Conservation (phyloP, 2,888 invertebrate species). For the Luperina testacea region DNA sequence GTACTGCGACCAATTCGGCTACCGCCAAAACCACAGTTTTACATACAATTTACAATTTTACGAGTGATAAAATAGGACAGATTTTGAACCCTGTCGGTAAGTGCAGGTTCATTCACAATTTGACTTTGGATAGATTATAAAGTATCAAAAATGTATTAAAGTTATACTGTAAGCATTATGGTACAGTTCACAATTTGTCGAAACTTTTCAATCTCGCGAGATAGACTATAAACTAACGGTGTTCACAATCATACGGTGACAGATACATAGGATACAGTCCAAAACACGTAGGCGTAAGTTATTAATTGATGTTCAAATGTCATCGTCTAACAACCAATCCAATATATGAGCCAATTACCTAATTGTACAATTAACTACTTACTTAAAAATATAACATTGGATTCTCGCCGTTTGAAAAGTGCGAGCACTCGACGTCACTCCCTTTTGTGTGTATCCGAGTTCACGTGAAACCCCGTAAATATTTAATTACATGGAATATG, state of each 20-base stretch:
- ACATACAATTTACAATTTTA: too few species aligned
- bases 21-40: too few species aligned
- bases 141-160: too few species aligned
- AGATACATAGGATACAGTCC: background rate
- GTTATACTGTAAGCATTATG: too few species aligned
- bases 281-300: conserved; percentile 29
- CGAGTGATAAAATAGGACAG: too few species aligned
- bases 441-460: conserved; percentile 9
- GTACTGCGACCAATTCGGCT: too few species aligned
- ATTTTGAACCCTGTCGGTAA: too few species aligned
- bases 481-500: conserved; percentile 40
- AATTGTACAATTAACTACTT: conserved; percentile 23
- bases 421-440: background rate
- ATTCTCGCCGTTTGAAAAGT: background rate
- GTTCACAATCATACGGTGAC: background rate
- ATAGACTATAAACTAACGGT: background rate
- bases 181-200: background rate
- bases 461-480: conserved; percentile 22
- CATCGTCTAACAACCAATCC: conserved; percentile 15
- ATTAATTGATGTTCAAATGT: conserved; percentile 27
- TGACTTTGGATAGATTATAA: too few species aligned
- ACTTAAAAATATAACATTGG: conserved; percentile 5
- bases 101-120: too few species aligned
- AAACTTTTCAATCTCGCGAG: background rate
- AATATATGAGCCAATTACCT: conserved; percentile 22